Conservation (phyloP, 2,113 vertebrate genomes). For the Canis aureus region DNA sequence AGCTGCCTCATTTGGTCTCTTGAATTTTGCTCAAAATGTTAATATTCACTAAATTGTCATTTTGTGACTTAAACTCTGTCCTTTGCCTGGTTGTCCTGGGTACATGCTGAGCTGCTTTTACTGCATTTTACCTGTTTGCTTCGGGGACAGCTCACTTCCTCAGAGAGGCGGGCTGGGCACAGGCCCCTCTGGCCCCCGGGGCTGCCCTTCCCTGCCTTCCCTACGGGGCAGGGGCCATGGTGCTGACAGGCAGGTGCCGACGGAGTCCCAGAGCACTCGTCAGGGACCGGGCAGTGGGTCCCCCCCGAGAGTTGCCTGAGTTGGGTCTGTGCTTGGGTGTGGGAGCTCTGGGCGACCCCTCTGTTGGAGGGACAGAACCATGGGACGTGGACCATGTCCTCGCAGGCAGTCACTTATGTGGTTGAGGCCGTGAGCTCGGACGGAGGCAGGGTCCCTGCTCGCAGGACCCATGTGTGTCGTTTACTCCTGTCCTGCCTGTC, state of each 20-base stretch:
- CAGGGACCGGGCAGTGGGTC: neutral
- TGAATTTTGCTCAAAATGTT: neutral
- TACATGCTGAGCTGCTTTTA: neutral
- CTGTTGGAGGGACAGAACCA: rapidly evolving
- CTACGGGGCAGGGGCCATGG: rapidly evolving
- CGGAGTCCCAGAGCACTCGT: rapidly evolving
- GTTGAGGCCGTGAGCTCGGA: neutral
- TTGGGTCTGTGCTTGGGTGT: neutral
- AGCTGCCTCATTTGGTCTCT: neutral
- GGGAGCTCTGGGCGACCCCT: neutral
- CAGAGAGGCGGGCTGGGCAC: no score
- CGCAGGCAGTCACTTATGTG: rapidly evolving
- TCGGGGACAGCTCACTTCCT: neutral
- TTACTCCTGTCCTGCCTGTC: rapidly evolving
- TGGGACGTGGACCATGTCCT: rapidly evolving
- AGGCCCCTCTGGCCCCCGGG: neutral
- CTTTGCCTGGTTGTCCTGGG: neutral
- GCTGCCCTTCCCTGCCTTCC: neutral
- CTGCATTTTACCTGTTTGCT: neutral
- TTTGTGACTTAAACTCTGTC: rapidly evolving
- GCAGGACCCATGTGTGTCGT: rapidly evolving
- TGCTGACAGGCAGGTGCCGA: neutral
- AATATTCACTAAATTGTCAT: no score
- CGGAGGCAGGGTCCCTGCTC: rapidly evolving
- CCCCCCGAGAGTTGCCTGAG: neutral